Evolutionary conservation across 92 coral and sea anemone genomes (phyloP).

Genomic region (Phymanthus crucifer): DNA sequence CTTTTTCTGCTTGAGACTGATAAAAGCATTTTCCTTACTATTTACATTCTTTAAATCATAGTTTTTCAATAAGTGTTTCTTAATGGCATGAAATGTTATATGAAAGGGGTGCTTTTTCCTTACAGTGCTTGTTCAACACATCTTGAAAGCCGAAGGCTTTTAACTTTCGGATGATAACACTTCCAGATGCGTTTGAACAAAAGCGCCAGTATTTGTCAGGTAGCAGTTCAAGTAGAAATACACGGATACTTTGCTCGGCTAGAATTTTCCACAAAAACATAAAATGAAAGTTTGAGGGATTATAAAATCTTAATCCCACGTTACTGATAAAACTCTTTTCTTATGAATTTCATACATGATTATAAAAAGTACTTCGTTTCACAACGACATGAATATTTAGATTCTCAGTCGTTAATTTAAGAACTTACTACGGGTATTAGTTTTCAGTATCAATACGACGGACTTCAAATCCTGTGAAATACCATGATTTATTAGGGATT

Average conservation of each 20-base stretch:
- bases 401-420: neutral
- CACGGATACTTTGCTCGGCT: neutral
- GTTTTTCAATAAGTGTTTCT: neutral
- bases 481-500: neutral
- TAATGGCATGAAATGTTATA: neutral
- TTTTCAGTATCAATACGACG: neutral
- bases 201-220: neutral
- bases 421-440: neutral
- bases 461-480: neutral
- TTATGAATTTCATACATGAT: neutral
- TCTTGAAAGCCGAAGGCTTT: neutral
- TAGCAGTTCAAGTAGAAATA: neutral
- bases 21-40: neutral
- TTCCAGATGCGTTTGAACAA: neutral
- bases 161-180: neutral
- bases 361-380: too few species aligned
- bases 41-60: neutral
- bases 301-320: neutral
- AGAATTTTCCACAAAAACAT: neutral
- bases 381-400: neutral
- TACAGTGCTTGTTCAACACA: neutral
- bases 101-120: neutral
- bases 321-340: neutral
- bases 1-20: neutral
- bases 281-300: neutral